Conservation (phyloP, 2,888 invertebrate genomes). For the Caenorhabditis parvicauda region DNA sequence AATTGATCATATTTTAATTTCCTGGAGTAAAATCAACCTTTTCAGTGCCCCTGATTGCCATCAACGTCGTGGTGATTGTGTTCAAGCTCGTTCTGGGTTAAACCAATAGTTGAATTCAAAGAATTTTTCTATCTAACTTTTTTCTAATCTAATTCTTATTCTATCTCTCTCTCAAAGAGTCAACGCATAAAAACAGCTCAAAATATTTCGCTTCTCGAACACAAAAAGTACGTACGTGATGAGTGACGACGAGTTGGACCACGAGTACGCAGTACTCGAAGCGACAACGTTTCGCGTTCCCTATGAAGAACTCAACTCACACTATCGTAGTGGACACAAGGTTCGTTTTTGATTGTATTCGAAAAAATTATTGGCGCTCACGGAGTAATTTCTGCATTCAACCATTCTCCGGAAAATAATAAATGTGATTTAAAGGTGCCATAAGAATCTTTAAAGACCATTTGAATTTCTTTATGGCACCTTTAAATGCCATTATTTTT, state of each 20-base stretch:
- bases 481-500: too few relatives aligned
- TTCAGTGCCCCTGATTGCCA: slow-evolving; percentile 90
- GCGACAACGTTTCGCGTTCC: slow-evolving; percentile 96
- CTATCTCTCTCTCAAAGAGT: background rate
- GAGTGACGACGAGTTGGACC: too few relatives aligned
- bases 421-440: too few relatives aligned
- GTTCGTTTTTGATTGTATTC: slow-evolving; percentile 55
- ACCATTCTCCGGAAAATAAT: background rate
- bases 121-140: background rate
- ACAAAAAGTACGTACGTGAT: too few relatives aligned
- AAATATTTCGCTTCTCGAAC: too few relatives aligned
- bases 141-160: background rate
- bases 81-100: slow-evolving; percentile 85
- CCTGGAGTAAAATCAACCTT: slow-evolving; percentile 60
- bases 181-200: background rate
- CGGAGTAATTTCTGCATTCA: background rate
- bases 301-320: slow-evolving; percentile 94
- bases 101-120: too few relatives aligned
- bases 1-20: too few relatives aligned
- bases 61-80: slow-evolving; percentile 82
- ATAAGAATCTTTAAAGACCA: too few relatives aligned
- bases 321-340: slow-evolving; percentile 90
- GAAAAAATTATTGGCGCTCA: background rate
- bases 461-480: too few relatives aligned
- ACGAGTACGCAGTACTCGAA: slow-evolving; percentile 73